Evolutionary conservation across 1,140 invertebrate genomes (phyloP).

Genomic region (Pachypsylla venusta): DNA sequence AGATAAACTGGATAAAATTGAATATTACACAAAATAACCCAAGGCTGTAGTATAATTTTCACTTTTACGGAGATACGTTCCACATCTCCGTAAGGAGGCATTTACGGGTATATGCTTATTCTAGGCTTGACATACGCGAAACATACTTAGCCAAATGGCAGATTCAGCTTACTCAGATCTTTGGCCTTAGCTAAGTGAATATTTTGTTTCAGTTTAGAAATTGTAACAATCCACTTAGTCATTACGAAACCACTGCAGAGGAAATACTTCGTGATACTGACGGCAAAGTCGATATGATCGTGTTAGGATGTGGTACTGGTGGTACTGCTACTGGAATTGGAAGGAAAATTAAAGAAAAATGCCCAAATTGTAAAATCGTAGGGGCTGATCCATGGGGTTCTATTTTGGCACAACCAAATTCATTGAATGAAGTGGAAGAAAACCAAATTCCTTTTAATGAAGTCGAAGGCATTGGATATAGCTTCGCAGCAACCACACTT

Average conservation of each 20-base stretch:
- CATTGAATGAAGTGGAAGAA: slow-evolving; percentile 35
- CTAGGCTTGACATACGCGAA: too few species aligned
- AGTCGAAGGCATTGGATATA: slow-evolving; percentile 72
- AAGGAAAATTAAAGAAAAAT: slow-evolving; percentile 62
- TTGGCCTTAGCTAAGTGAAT: too few species aligned
- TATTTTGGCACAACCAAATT: slow-evolving; percentile 55
- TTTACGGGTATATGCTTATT: too few species aligned
- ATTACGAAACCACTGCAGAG: slow-evolving; percentile 76
- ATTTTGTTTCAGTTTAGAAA: slow-evolving; percentile 55
- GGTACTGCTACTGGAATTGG: slow-evolving; percentile 74
- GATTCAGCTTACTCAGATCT: too few species aligned
- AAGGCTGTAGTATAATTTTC: too few species aligned
- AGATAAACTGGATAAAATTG: too few species aligned
- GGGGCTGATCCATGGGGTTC: slow-evolving; percentile 77
- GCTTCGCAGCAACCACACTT: slow-evolving; percentile 77
- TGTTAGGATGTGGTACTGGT: slow-evolving; percentile 73
- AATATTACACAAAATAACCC: too few species aligned
- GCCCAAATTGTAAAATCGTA: slow-evolving; percentile 47
- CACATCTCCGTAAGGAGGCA: too few species aligned
- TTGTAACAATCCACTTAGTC: slow-evolving; percentile 72
- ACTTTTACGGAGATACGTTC: too few species aligned
- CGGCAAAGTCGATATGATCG: slow-evolving; percentile 62
- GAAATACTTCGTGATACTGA: slow-evolving; percentile 69
- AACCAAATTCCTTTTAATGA: slow-evolving; percentile 53
- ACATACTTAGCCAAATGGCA: too few species aligned